Conservation (phyloP, 2,888 invertebrate genomes). For the Sesia apiformis region DNA sequence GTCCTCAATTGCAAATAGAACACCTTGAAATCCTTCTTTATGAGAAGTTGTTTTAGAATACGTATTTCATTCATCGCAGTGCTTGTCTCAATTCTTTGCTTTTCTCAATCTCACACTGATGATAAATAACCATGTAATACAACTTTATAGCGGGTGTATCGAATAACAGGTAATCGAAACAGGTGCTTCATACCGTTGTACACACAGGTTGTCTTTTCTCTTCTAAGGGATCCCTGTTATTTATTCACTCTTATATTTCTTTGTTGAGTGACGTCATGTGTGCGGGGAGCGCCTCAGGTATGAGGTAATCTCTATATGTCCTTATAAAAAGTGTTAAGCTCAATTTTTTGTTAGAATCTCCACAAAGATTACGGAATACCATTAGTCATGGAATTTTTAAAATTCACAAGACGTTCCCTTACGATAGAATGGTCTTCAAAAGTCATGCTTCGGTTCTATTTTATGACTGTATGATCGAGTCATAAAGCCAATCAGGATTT, state of each 20-base stretch:
- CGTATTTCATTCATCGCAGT: no score
- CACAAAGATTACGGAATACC: conserved; percentile 30
- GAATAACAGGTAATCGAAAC: conserved; percentile 6
- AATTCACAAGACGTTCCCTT: conserved; percentile 19
- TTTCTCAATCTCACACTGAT: no score
- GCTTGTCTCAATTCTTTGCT: no score
- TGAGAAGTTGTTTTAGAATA: no score
- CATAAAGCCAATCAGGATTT: conserved; percentile 11
- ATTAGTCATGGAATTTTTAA: conserved; percentile 33
- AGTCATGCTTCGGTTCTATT: conserved; percentile 17
- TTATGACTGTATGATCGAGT: conserved; percentile 12
- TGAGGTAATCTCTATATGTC: conserved; percentile 49
- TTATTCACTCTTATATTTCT: conserved; percentile 28
- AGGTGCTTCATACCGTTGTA: conserved; percentile 12
- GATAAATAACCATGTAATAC: no score
- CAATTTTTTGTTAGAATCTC: conserved; percentile 19
- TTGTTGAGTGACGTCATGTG: conserved; percentile 37
- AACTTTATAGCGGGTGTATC: neutral
- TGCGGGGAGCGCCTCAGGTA: conserved; percentile 29
- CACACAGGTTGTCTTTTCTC: conserved; percentile 35
- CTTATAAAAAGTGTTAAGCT: conserved; percentile 31
- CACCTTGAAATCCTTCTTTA: no score
- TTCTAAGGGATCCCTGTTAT: conserved; percentile 26
- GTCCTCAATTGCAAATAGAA: no score
- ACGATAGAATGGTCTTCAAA: conserved; percentile 10